Conservation (phyloP, 2,797 vertebrate species). For the Channa striata region DNA sequence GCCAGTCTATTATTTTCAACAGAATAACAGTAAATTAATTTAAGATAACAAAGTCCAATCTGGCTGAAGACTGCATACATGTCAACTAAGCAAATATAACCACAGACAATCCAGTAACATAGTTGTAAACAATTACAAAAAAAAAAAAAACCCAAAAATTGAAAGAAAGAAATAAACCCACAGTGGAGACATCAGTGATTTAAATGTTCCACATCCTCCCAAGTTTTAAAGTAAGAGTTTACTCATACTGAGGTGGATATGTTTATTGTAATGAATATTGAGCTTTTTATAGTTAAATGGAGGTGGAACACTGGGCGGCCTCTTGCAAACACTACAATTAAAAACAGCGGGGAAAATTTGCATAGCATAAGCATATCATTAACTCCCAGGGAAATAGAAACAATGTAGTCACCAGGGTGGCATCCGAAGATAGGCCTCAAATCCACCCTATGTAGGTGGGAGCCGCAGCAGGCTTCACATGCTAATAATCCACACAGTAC, state of each 20-base stretch:
- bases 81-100: background rate
- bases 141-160: background rate
- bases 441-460: slow-evolving; percentile 69
- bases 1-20: no score
- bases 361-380: slow-evolving; percentile 77
- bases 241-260: slow-evolving; percentile 32
- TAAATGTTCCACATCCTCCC: slow-evolving; percentile 29
- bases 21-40: slow-evolving; percentile 1
- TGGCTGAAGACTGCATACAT: background rate
- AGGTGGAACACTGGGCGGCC: slow-evolving; percentile 74
- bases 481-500: slow-evolving; percentile 58
- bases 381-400: slow-evolving; percentile 72
- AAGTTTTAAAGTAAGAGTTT: slow-evolving; percentile 46
- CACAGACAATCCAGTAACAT: background rate
- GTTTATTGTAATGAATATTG: slow-evolving; percentile 51
- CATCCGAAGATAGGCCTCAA: slow-evolving; percentile 75
- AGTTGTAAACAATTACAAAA: slow-evolving; percentile 6
- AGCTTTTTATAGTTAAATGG: slow-evolving; percentile 70
- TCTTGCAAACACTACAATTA: slow-evolving; percentile 75
- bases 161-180: background rate
- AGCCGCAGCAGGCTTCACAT: slow-evolving; percentile 47
- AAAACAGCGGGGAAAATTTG: slow-evolving; percentile 72
- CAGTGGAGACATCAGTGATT: background rate
- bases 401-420: slow-evolving; percentile 71
- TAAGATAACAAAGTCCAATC: background rate